Evolutionary conservation across 1,140 invertebrate genomes (phyloP).

Genomic region (Penaeus japonicus): DNA sequence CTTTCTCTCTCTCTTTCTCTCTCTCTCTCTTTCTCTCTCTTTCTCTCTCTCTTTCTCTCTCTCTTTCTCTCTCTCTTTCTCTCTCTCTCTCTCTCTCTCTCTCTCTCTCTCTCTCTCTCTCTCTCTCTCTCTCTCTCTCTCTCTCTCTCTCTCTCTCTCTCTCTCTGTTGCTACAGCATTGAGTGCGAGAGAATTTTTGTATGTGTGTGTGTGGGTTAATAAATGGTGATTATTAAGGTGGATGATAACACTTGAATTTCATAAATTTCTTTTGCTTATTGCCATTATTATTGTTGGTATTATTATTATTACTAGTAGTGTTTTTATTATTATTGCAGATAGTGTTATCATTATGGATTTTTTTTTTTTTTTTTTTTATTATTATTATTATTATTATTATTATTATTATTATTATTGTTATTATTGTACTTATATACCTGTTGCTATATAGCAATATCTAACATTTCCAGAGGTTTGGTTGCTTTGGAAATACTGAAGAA

Average conservation of each 20-base stretch:
- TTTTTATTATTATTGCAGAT: not conserved
- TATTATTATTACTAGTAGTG: constrained; percentile 42
- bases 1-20: too few relatives aligned
- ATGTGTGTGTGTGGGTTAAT: not conserved
- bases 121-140: too few relatives aligned
- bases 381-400: not conserved
- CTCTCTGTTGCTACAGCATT: too few relatives aligned
- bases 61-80: too few relatives aligned
- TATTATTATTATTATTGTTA: not conserved
- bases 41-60: too few relatives aligned
- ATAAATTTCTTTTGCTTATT: not conserved
- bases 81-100: too few relatives aligned
- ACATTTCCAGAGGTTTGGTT: constrained; percentile 74
- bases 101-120: too few relatives aligned
- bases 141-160: too few relatives aligned
- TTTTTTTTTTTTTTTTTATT: not conserved
- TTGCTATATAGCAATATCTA: constrained; percentile 54
- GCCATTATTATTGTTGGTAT: not conserved
- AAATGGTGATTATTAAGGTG: too few relatives aligned
- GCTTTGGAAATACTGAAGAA: constrained; percentile 82
- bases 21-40: too few relatives aligned
- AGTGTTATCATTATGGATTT: not conserved
- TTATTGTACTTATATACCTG: not conserved
- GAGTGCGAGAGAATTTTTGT: not conserved
- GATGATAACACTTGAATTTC: too few relatives aligned